Base-by-base conservation (phyloP, 2,888 invertebrate species). In the Pristionchus fissidentatus region DNA sequence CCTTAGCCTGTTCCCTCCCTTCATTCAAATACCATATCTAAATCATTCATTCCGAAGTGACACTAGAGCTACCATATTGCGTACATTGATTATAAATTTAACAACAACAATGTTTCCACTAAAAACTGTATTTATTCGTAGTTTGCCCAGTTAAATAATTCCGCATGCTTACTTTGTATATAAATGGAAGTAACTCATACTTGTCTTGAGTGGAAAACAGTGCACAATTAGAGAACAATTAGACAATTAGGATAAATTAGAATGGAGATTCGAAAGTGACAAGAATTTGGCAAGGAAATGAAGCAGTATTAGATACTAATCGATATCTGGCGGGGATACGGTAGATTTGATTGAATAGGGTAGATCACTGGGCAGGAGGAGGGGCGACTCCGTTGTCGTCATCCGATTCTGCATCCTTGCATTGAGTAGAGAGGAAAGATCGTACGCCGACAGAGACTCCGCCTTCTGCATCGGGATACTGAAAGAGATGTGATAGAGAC, bases 391-490 rank as follows among this genome's bases (percentile, higher is more conserved):
- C 32, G 32, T 35, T 35, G 35, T 62, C 35, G 5, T 32, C 32
- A 62, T 62, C 62, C 35, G 32, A 32, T 49, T 77, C 77, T 38
- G 32, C 26, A 3, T 91, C 90, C 66, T 91, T 91, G 87, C 91
- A 91, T 83, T 90, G 90, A 2, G 90, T 90, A 8, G 86, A 86
- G 75, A 91, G 85, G 85, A 90, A 90, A 10, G 89, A 87, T 10
- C 90, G 87, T 13, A 91, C 90, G 41, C 88, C 87, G 46, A 86
- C 85, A n/a, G 89, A 88, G 66, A 91, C 87, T 49, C 89, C 91
- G 10, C 90, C 89, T 43, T 87, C 86, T 2, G 90, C 87, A 5
- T 84, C 85, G 3, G 88, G 87, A 75, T 87, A 84, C 84, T 90
- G 41, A 29, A 85, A 32, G 35, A 35, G 32, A 35, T 29, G 19